Base-by-base conservation (phyloP, 2,888 invertebrate genomes). In the Rhabditoides inermis region DNA sequence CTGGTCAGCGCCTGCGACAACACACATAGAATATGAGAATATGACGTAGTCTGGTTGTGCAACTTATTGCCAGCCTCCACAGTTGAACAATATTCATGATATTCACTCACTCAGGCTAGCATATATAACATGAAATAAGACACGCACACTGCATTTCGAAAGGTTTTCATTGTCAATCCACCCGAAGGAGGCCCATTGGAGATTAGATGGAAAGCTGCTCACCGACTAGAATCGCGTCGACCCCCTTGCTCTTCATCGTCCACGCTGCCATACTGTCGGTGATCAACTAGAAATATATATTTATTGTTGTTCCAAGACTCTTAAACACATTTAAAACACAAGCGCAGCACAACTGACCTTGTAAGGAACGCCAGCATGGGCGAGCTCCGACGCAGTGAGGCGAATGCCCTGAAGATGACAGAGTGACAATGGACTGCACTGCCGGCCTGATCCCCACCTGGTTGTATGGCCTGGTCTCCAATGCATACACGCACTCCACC, bases 391-490 rank as follows among this genome's bases (percentile, higher is more conserved):
- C 0, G 95, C 92, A 0, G 95, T 98, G 40, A 98, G 81, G 56
- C 98, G 83, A 0, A 92, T 87, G 2, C 92, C 92, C 52, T 62
- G 25, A 32, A 45, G 20, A 41, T 39, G 39, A 20, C 20, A 12
- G 39, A 39, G 6, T 7, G 20, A 7, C 6, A 39, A 10, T 10
- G 15, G 15, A 32, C 32, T 12, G 10, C 32, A 32, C 15, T 32
- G 1, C 32, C 26, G 1, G 22, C n/a, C n/a, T n/a, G 20, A 12
- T 23, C 12, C 26, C 10, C 79, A 59, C 60, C 46, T 98, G 98
- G 78, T 92, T 92, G 79, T 95, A 98, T 0, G 98, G 98, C 60
- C 98, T 83, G 0, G 98, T 99, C 81, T 98, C 98, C 2, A 94
- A 91, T 77, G 88, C 94, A 79, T 88, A 95, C 2, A 87, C 90